These are phyloP conservation scores for Urocynchramus pylzowi DNA, from an alignment of 2,113 vertebrate genomes.

Conservation along the genomic window DNA sequence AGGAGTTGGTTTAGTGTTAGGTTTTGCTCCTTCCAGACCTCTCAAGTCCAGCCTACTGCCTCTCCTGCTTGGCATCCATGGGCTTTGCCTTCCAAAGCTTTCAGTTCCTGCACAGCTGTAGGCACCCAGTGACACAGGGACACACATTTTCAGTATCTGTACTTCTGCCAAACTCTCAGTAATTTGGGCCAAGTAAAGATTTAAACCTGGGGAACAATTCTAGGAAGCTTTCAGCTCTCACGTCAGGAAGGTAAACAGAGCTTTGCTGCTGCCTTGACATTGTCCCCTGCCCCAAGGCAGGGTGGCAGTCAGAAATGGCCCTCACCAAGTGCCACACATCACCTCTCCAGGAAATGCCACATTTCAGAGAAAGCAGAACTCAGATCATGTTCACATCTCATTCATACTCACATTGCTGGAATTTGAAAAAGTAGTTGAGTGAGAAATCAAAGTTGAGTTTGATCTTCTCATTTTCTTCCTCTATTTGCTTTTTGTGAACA, in stretches of 20 bases:
- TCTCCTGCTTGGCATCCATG: fast-evolving
- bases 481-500: background rate
- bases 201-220: background rate
- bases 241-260: fast-evolving
- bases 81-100: background rate
- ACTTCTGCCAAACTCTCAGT: background rate
- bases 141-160: fast-evolving
- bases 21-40: background rate
- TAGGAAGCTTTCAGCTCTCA: background rate
- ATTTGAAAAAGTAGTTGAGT: background rate
- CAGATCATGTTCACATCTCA: fast-evolving
- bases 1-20: background rate
- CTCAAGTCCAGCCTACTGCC: background rate
- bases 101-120: background rate
- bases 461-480: background rate
- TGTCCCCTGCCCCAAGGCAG: background rate
- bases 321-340: background rate
- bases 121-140: background rate
- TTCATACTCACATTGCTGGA: background rate
- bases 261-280: background rate
- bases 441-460: background rate
- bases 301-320: background rate
- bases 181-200: background rate
- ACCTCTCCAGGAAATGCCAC: background rate
- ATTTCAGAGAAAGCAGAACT: background rate